Evolutionary conservation across 2,888 invertebrate species (phyloP).

Genomic region (Pristionchus arcanus): DNA sequence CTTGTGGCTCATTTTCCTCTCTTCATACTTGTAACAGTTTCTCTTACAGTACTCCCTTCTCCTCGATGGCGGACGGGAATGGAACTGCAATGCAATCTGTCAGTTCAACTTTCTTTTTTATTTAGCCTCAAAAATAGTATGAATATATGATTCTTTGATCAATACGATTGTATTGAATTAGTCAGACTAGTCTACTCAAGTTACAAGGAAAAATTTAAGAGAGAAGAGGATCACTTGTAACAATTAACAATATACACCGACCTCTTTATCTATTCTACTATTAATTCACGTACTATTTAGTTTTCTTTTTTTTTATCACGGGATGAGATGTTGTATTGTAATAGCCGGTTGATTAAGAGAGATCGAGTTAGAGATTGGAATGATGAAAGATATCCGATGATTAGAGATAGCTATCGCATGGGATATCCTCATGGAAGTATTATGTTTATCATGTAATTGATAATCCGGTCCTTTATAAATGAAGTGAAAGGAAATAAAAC

Average conservation of each 20-base stretch:
- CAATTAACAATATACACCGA: background rate
- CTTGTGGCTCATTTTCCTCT: background rate
- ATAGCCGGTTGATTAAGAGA: slow-evolving; percentile 24
- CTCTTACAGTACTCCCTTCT: slow-evolving; percentile 4
- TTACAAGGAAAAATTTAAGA: background rate
- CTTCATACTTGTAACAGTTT: background rate
- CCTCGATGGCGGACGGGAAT: background rate
- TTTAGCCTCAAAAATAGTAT: background rate
- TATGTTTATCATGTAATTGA: background rate
- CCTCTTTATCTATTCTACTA: background rate
- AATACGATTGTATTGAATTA: no score
- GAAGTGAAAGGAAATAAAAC: no score
- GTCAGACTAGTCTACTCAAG: no score
- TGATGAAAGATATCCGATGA: background rate
- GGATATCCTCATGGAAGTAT: background rate
- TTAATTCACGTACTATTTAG: background rate
- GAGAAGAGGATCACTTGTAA: background rate
- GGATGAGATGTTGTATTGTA: background rate
- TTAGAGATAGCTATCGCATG: background rate
- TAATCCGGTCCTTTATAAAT: background rate
- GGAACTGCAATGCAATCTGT: slow-evolving; percentile 7
- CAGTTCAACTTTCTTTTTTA: background rate
- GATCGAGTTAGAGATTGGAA: slow-evolving; percentile 5
- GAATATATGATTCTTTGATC: background rate
- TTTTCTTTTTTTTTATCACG: background rate